Base-by-base conservation (phyloP, 2,888 invertebrate genomes). In the Argynnis bischoffii region DNA sequence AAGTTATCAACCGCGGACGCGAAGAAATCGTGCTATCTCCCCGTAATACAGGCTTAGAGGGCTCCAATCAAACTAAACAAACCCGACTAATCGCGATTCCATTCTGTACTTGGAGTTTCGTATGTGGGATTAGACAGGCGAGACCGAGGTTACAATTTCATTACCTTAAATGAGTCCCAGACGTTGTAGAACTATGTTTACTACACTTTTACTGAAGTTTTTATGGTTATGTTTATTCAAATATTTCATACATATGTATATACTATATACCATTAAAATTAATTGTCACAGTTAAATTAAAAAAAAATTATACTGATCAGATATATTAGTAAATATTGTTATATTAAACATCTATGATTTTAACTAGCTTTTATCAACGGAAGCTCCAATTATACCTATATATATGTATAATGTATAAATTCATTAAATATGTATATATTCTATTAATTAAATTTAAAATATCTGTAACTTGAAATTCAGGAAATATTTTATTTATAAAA, bases 41-140 rank as follows among this genome's bases (percentile, higher is more conserved):
- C 81, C 83, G 81, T 90, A 90, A 90, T 86, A 81, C 86, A 81
- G 87, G 90, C 85, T 91, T 89, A 90, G 82, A 77, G 80, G 75
- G 82, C 88, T 84, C 90, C 88, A 91, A 91, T 92, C 91, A 92
- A 89, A 92, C 89, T 92, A 91, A 91, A 89, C 89, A 91, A 90
- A 89, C 90, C 86, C 76, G 76, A 86, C 86, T 90, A 90, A 91
- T 90, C 87, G 89, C 82, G 88, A 87, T 89, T 88, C 89, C 89
- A 87, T 90, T 89, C 86, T 85, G 83, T 88, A 86, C 86, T 87
- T 85, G 78, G 84, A 87, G 87, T 87, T 89, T 88, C 86, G 84
- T 86, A 84, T 87, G 85, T 81, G 84, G 90, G 90, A 90, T 91
- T 90, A 81, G 77, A 79, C 83, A 88, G 85, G 87, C 88, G 84